Base-by-base conservation (phyloP, 2,888 invertebrate genomes). In the Ceramica pisi region DNA sequence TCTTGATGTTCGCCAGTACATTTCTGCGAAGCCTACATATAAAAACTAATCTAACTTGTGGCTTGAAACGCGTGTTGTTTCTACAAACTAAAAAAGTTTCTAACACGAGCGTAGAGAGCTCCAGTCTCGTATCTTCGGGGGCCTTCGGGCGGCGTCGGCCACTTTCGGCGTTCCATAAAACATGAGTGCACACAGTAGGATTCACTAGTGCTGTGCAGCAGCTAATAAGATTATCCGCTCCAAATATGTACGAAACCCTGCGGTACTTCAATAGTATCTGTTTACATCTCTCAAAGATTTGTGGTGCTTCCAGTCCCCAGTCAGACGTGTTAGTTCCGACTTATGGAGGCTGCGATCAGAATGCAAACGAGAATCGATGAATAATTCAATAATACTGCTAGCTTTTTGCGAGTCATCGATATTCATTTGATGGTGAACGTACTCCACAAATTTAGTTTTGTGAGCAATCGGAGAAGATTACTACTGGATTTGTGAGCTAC, bases 301-400 rank as follows among this genome's bases (percentile, higher is more conserved):
- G 81, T 67, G 77, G 67, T 72, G 75, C 66, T 65, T 71, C 67
- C 65, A 68, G 65, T 64, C 50, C 41, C 12, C 35, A 71, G 71
- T 73, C 73, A 67, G 76, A 75, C 76, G 77, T 81, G 80, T 84
- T 81, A 76, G 85, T 81, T 75, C 77, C 85, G 81, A 83, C 86
- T 87, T 86, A 85, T 78, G 72, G 83, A 83, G 81, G 82, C 78
- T 83, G 81, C 84, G 85, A 87, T 89, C 86, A 87, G 89, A 88
- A 90, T 90, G 90, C 90, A 89, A 90, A 89, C 87, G 87, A 88
- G 83, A 86, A 83, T 83, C 76, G 82, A 90, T 90, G 90, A 90
- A 90, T 90, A 86, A 90, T 90, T 90, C 90, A 90, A 87, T 80
- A 80, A 74, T 71, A 59, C 73, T 84, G 77, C 80, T 83, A 85